Evolutionary conservation across 2,888 invertebrate genomes (phyloP).

Genomic region (Noctua fimbriata): DNA sequence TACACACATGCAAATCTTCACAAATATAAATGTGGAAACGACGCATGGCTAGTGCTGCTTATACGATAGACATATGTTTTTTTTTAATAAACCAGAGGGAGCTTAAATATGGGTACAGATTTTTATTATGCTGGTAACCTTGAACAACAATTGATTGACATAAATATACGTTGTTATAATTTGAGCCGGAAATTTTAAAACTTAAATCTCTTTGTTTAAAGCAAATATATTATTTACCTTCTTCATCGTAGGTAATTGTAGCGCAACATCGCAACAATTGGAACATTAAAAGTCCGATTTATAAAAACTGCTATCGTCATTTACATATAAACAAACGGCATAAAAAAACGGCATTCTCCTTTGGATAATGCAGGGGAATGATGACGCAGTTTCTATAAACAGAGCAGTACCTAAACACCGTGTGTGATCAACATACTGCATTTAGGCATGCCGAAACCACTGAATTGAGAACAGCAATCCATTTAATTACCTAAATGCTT

Average conservation of each 20-base stretch:
- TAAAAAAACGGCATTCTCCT: background rate
- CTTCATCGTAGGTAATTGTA: background rate
- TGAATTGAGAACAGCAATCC: background rate
- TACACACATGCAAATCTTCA: no score
- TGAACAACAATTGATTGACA: no score
- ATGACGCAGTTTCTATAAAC: background rate
- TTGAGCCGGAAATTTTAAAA: no score
- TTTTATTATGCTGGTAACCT: no score
- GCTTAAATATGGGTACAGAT: no score
- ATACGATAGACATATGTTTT: no score
- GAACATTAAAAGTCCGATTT: background rate
- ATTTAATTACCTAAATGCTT: slow-evolving; percentile 3
- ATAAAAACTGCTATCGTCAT: background rate
- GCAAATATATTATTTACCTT: background rate
- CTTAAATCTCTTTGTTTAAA: background rate
- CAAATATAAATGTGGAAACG: no score
- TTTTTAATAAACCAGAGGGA: no score
- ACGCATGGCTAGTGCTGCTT: no score
- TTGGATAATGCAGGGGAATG: background rate
- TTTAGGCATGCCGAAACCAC: background rate
- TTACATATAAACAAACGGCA: no score
- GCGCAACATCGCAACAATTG: background rate
- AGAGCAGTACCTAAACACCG: background rate
- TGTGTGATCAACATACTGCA: background rate
- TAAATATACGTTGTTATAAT: no score